Base-by-base conservation (phyloP, 1,140 invertebrate species). In the Orchestia grillus region DNA sequence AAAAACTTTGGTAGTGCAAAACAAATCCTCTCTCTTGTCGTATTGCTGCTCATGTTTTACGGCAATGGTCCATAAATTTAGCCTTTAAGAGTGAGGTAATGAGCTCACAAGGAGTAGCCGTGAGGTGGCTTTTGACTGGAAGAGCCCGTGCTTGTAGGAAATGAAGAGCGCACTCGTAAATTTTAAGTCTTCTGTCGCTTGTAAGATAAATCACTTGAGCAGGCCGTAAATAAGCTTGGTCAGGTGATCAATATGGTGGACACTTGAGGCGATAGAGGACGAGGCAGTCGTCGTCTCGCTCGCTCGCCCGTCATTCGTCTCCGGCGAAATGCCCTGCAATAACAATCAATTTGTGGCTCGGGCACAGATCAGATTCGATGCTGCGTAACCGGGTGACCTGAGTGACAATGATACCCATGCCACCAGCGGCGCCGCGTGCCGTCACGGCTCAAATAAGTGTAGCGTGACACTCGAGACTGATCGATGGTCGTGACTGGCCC, bases 161-260 rank as follows among this genome's bases (percentile, higher is more conserved):
- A 94, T 94, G 92, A 94, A 94, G 92, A 94, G 43, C 92, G 47
- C 44, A 94, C 92, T 94, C 92, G 92, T 94, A 47, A 94, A 94
- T 94, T 94, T 94, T 45, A 44, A 40, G 36, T 47, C 92, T 94
- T 45, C 92, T 94, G 92, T 94, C 92, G 92, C 44, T 45, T 94
- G 43, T 6, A 94, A 40, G 92, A 94, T 94, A 94, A 44, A 94
- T 94, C 92, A 94, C 92, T 94, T 15, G 92, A 94, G 44, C 92
- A 94, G 92, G 44, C 92, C 92, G 92, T 94, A 94, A 94, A 94
- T 94, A 94, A 94, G 92, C 92, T 94, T 94, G 92, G 92, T 94
- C 92, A 94, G 92, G 92, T 94, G 92, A 94, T 94, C 92, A 94
- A 94, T 94, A 94, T 47, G 23, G 92, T 47, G 43, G 43, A 94